Percentiles rank a stretch among this genome's conserved stretches.
Conservation (phyloP, 2,113 vertebrate genomes). For the Macquaria ambigua region DNA sequence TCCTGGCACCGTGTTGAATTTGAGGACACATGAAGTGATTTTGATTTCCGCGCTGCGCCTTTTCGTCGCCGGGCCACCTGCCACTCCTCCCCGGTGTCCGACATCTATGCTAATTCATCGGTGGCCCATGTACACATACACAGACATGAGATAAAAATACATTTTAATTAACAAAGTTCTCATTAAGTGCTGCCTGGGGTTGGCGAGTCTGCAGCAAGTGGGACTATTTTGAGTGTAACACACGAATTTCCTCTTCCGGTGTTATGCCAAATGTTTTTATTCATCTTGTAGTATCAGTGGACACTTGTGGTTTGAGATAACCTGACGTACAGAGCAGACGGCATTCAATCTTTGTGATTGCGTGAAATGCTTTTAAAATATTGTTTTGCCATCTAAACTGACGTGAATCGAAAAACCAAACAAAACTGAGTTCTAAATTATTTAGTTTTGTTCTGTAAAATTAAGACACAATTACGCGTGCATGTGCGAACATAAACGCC, state of each 20-base stretch:
- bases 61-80: conserved; percentile 79
- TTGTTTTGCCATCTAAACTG: not conserved
- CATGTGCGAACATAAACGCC: not conserved
- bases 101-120: conserved; percentile 56
- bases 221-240: conserved; percentile 57
- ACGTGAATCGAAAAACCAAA: not conserved
- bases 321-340: too few relatives aligned
- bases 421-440: not conserved
- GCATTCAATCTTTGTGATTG: too few relatives aligned
- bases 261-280: not conserved
- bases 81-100: conserved; percentile 74
- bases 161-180: not conserved
- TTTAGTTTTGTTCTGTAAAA: not conserved
- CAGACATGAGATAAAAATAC: not conserved
- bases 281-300: too few relatives aligned
- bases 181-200: rapidly evolving
- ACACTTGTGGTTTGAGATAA: not conserved
- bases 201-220: not conserved
- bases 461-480: not conserved
- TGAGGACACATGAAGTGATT: conserved; percentile 9
- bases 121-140: too few relatives aligned
- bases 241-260: conserved; percentile 60
- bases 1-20: conserved; percentile 37
- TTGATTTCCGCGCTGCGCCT: conserved; percentile 60
- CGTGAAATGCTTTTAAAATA: not conserved